Base-by-base conservation (phyloP, 2,888 invertebrate species). In the Unio delphinus region DNA sequence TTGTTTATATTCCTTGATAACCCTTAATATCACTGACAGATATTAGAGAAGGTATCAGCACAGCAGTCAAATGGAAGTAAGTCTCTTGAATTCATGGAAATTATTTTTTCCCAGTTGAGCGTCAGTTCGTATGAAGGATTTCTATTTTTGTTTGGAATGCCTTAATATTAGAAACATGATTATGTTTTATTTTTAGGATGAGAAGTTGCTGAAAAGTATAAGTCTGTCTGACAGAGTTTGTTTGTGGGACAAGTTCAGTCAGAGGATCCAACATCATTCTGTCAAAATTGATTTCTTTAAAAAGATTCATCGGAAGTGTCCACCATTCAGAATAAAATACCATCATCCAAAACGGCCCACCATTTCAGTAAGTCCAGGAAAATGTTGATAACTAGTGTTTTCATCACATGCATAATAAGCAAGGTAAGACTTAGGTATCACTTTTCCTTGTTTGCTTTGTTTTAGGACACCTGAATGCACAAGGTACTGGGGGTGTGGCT, bases 171-270 rank as follows among this genome's bases (percentile, higher is more conserved):
- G 45, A 45, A 45, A 45, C 15, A 15, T 45, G 15, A 45, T 45
- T 45, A 1, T 45, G 45, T 45, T 45, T 45, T 2, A 45, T 70
- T 86, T 89, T 34, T 84, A 95, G 95, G 96, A 97, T 89, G 93
- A 94, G 86, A 94, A 95, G 89, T 90, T 96, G 76, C 92, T 97
- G 69, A 94, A 93, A 73, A 94, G 95, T 0, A 92, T 94, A 66
- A 95, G 96, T 54, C 93, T 95, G n/a, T 94, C 95, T 0, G 96
- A 97, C 89, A 93, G 98, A 17, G 93, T 97, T 45, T 94, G 94
- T 67, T 90, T 98, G 55, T 98, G 97, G 97, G 95, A 96, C 87
- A 92, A 93, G 85, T 96, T 95, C 90, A 92, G 94, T 2, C 94
- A 93, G 30, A 82, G 84, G 11, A 78, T 90, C 20, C 95, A 97